These are phyloP conservation scores for Cotesia typhae DNA, from an alignment of 1,140 invertebrate species.

Conservation along the genomic window DNA sequence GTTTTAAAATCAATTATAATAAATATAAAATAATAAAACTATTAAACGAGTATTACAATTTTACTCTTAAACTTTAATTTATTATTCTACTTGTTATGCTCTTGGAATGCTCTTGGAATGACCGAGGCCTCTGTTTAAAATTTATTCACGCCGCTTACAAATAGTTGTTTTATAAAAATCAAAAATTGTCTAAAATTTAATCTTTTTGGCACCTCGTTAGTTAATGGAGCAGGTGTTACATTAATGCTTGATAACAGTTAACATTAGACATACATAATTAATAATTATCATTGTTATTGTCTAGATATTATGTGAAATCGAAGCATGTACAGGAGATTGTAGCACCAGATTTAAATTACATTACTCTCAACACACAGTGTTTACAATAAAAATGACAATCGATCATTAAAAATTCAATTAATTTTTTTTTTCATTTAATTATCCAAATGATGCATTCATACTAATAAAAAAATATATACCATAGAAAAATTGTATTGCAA, in stretches of 20 bases:
- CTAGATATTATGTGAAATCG: constrained; percentile 12
- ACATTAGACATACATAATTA: constrained; percentile 6
- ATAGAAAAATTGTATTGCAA: constrained; percentile 41
- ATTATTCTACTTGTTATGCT: constrained; percentile 8
- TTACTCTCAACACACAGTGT: constrained; percentile 39
- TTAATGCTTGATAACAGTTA: constrained; percentile 17
- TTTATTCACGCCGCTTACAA: not conserved
- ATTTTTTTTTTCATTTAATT: constrained; percentile 24
- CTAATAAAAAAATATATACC: constrained; percentile 33
- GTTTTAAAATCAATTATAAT: constrained; percentile 9
- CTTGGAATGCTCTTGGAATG: constrained; percentile 28
- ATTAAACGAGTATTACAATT: not conserved
- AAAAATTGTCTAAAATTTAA: constrained; percentile 22
- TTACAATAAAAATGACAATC: constrained; percentile 33
- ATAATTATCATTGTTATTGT: constrained; percentile 14
- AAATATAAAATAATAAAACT: not conserved
- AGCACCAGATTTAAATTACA: constrained; percentile 43
- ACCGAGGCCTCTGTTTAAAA: not conserved
- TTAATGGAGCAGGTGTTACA: constrained; percentile 32
- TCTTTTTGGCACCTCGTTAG: constrained; percentile 43
- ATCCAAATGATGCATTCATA: constrained; percentile 22
- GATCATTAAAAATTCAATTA: constrained; percentile 32
- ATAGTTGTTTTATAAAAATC: not conserved
- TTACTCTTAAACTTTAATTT: not conserved
- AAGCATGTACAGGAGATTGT: constrained; percentile 13